Percentiles rank a stretch among this genome's conserved stretches.
Evolutionary conservation across 1,140 invertebrate genomes (phyloP).

Genomic region (Mizuhopecten yessoensis): DNA sequence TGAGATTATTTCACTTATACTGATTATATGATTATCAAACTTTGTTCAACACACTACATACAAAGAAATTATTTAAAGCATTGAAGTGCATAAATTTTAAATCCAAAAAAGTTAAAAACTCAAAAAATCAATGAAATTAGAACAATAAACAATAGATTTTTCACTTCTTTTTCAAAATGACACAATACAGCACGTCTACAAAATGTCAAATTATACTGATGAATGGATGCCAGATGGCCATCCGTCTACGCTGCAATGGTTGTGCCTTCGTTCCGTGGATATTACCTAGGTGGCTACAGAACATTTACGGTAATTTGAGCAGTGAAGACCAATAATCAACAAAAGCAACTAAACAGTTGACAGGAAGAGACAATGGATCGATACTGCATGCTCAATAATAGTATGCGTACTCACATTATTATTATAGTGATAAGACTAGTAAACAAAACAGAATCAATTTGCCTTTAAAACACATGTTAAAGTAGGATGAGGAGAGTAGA

Average conservation of each 20-base stretch:
- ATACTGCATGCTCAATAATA: conserved; percentile 54
- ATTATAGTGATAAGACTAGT: conserved; percentile 64
- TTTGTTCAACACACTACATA: not conserved
- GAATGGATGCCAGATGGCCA: not conserved
- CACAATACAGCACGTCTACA: not conserved
- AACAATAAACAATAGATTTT: not conserved
- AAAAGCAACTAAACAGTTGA: conserved; percentile 34
- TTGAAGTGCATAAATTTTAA: not conserved
- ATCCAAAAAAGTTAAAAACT: not conserved
- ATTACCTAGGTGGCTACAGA: conserved; percentile 6
- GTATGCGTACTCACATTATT: conserved; percentile 64
- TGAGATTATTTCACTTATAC: too few relatives aligned
- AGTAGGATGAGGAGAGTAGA: not conserved
- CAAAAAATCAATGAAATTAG: not conserved
- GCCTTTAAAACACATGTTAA: conserved; percentile 39
- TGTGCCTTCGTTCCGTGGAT: not conserved
- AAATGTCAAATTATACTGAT: not conserved
- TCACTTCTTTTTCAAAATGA: not conserved
- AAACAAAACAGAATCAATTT: conserved; percentile 50
- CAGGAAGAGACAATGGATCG: conserved; percentile 37
- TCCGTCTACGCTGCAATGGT: not conserved
- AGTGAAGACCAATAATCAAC: conserved; percentile 34
- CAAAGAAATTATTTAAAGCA: not conserved
- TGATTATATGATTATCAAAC: not conserved
- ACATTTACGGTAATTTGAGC: conserved; percentile 34